Evolutionary conservation across 2,113 vertebrate species (phyloP).

Genomic region (Eidolon helvum): DNA sequence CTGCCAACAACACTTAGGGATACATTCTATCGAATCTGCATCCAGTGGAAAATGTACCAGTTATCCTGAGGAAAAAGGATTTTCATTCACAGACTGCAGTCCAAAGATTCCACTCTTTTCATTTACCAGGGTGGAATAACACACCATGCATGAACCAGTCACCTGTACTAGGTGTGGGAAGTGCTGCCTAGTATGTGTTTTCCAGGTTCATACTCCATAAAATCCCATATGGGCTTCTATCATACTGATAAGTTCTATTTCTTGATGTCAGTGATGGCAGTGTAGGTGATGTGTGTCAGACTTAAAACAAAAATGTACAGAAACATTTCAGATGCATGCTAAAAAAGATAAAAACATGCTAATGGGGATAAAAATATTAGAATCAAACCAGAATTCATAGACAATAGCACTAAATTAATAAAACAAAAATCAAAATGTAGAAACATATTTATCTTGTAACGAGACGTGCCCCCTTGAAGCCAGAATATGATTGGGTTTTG

Average conservation of each 20-base stretch:
- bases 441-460: background rate
- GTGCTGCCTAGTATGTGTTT: background rate
- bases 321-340: background rate
- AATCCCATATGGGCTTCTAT: no score
- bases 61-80: background rate
- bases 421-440: background rate
- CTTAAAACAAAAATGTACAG: background rate
- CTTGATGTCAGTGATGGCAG: background rate
- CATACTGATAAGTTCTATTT: background rate
- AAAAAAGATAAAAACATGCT: background rate
- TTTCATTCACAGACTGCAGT: background rate
- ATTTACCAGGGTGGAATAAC: background rate
- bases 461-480: no score
- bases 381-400: background rate
- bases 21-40: background rate
- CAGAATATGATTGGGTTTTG: no score
- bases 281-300: background rate
- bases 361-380: background rate
- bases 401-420: background rate
- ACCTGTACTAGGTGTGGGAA: rapidly evolving
- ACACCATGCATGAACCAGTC: background rate
- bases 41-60: background rate
- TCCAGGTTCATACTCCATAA: background rate
- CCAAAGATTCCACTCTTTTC: background rate
- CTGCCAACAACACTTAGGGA: background rate